Conservation (phyloP, 2,113 vertebrate genomes). For the Psephotus haematonotus region DNA sequence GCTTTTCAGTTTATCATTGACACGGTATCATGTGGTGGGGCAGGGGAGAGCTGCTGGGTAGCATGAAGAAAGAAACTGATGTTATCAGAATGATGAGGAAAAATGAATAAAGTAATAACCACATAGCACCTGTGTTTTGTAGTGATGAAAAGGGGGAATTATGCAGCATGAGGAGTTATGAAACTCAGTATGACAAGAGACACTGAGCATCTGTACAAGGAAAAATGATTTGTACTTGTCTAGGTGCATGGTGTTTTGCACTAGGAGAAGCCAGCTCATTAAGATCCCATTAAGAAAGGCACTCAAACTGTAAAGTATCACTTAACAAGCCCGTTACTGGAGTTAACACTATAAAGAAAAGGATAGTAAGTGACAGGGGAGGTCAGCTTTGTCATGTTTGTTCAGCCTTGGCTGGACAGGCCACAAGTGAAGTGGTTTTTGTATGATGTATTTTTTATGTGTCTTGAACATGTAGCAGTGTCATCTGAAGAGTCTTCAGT, state of each 20-base stretch:
- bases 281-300: background rate
- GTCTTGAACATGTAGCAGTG: background rate
- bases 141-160: background rate
- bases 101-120: background rate
- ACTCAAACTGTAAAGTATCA: background rate
- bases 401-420: background rate
- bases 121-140: background rate
- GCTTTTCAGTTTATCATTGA: background rate
- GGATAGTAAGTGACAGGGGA: background rate
- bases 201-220: background rate
- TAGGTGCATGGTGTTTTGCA: background rate
- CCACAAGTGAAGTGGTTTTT: background rate
- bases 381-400: background rate
- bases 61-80: background rate
- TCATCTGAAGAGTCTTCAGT: background rate
- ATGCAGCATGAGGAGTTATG: background rate
- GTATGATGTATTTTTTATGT: background rate
- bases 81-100: background rate
- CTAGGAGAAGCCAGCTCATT: rapidly evolving
- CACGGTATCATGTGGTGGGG: background rate
- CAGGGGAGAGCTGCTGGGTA: background rate
- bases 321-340: background rate
- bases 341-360: background rate
- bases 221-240: background rate
- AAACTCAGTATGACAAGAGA: background rate